Base-by-base conservation (phyloP, 1,140 invertebrate genomes). In the Holcopasites calliopsidis region DNA sequence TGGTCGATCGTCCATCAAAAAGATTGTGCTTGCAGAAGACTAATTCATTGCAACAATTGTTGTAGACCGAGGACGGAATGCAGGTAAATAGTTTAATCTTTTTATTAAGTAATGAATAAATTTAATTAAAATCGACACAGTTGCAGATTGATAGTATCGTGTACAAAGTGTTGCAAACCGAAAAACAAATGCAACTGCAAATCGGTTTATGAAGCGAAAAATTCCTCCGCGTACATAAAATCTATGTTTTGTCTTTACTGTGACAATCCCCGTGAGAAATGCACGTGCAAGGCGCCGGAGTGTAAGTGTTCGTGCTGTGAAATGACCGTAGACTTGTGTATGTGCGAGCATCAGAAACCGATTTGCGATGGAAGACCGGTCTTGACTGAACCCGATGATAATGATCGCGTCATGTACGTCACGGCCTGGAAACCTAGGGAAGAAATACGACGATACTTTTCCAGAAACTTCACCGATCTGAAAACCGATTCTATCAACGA, bases 241-340 rank as follows among this genome's bases (percentile, higher is more conserved):
- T 60, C 79, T 16, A 81, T 83, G 81, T 78, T 86, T 13, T 88
- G 86, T 31, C 44, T 85, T 5, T 79, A 86, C 13, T 88, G 86
- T 42, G 79, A 83, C 40, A 76, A 85, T 55, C 71, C 79, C 7
- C 74, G 40, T 16, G 79, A 85, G 5, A 77, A 71, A 4, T 87
- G 86, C 58, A 72, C 54, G 7, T 88, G 86, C 40, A 77, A n/a
- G n/a, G 55, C 58, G 3, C 76, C 80, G 3, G 33, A 80, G n/a
- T 11, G 55, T 10, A 83, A 80, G n/a, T 86, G 85, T 35, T 73
- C 72, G 2, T 64, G 55, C 35, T 87, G 84, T 35, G 52, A 73
- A 13, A 35, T 86, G 35, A 40, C 84, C 0, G 23, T 47, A 1
- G 80, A 87, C 26, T 26, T 79, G 13, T 87, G 84, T 62, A 58